These are phyloP conservation scores for Nesogale talazaci DNA, from an alignment of 2,113 vertebrate species.

Conservation along the genomic window DNA sequence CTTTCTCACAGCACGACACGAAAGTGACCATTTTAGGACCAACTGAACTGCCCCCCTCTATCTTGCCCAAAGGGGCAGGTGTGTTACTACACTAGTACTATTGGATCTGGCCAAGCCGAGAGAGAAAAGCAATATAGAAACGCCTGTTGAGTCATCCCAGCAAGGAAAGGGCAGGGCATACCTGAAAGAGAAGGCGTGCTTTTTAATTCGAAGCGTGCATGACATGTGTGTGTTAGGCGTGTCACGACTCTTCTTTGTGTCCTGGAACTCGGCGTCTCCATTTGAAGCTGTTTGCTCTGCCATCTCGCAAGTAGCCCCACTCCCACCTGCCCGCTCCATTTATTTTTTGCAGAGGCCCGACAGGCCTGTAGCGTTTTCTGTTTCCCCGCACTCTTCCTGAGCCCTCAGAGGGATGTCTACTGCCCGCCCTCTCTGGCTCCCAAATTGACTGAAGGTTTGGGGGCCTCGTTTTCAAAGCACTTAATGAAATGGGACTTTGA, in stretches of 20 bases:
- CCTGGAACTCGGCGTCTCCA: not conserved
- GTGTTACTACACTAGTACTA: constrained; percentile 41
- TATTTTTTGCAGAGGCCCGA: constrained; percentile 1
- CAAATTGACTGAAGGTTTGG: constrained; percentile 60
- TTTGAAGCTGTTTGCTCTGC: constrained; percentile 36
- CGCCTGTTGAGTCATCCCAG: not conserved
- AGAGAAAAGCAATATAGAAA: constrained; percentile 33
- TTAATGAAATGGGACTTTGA: constrained; percentile 67
- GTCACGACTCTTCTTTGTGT: not conserved
- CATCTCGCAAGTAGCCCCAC: not conserved
- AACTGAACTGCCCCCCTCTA: not conserved
- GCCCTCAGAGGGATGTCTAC: not conserved
- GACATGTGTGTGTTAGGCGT: not conserved
- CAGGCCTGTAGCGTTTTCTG: constrained; percentile 2
- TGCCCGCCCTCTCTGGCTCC: constrained; percentile 29
- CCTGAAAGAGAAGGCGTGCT: not conserved
- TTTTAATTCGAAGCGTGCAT: not conserved
- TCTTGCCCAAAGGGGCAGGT: not conserved
- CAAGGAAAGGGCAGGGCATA: not conserved
- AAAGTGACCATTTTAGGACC: constrained; percentile 25
- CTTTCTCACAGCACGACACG: not conserved
- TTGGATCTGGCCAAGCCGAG: not conserved
- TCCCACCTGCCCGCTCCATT: not conserved
- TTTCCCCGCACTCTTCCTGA: not conserved
- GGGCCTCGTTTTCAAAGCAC: constrained; percentile 65